Percentiles rank a stretch among this genome's conserved stretches.
Evolutionary conservation across 2,888 invertebrate genomes (phyloP).

Genomic region (Doris montereyensis): DNA sequence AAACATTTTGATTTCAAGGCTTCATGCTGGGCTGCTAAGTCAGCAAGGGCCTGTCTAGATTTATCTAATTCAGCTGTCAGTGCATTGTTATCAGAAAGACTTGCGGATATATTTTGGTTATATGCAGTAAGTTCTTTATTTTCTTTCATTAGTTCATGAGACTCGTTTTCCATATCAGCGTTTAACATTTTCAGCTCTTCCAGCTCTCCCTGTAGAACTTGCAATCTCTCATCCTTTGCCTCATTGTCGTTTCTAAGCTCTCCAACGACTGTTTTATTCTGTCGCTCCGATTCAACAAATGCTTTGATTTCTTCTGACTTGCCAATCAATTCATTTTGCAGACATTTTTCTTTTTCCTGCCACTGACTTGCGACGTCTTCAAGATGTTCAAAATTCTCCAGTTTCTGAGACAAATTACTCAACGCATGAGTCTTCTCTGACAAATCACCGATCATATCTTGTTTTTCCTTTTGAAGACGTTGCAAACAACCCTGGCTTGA

Average conservation of each 20-base stretch:
- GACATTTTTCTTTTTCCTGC: no score
- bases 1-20: conserved; percentile 38
- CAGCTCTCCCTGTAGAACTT: background rate
- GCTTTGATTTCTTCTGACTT: no score
- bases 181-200: conserved; percentile 20
- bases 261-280: no score
- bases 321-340: no score
- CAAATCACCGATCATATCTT: background rate
- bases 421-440: background rate
- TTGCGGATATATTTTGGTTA: no score
- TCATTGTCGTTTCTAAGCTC: no score
- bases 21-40: conserved; percentile 34
- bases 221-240: background rate
- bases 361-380: no score
- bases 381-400: no score
- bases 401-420: no score
- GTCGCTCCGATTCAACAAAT: no score
- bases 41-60: conserved; percentile 34
- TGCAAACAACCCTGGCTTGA: background rate
- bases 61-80: no score
- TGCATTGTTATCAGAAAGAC: no score
- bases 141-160: conserved; percentile 40
- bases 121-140: conserved; percentile 44
- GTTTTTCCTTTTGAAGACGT: background rate
- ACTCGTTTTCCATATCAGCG: conserved; percentile 42